These are phyloP conservation scores for Lottia scabra DNA, from an alignment of 2,888 invertebrate species.

Conservation along the genomic window DNA sequence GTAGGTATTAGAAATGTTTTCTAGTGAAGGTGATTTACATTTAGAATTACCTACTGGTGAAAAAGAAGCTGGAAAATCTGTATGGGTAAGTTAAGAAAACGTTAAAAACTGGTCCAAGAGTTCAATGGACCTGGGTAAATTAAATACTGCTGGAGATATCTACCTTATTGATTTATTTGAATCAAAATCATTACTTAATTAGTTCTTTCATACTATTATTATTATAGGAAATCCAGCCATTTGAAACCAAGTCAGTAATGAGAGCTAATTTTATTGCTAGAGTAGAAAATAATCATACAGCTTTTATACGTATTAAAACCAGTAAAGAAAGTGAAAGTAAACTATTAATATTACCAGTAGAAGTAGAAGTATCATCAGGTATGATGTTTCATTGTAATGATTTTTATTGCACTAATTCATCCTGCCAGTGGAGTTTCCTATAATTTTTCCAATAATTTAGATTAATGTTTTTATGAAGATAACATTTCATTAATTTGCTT, in stretches of 20 bases:
- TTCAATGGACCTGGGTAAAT: too few relatives aligned
- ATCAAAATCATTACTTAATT: neutral
- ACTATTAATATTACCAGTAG: conserved; percentile 83
- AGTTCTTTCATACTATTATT: neutral
- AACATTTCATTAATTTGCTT: too few relatives aligned
- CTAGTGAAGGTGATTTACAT: conserved; percentile 89
- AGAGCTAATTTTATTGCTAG: conserved; percentile 84
- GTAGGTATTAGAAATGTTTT: conserved; percentile 73
- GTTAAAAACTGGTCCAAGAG: too few relatives aligned
- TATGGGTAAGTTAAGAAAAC: conserved; percentile 76
- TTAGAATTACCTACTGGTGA: conserved; percentile 82
- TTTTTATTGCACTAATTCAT: too few relatives aligned
- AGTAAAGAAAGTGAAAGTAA: conserved; percentile 71
- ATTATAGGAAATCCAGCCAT: conserved; percentile 82
- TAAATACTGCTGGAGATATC: too few relatives aligned
- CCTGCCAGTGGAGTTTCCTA: too few relatives aligned
- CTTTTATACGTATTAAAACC: conserved; percentile 84
- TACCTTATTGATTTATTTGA: neutral
- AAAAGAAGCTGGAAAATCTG: conserved; percentile 81
- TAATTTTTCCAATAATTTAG: too few relatives aligned
- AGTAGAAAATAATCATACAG: conserved; percentile 84
- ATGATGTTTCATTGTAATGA: conserved; percentile 14
- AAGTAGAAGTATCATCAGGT: conserved; percentile 81
- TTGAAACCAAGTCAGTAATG: conserved; percentile 88
- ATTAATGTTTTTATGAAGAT: too few relatives aligned